A percentile compares a stretch with the other conserved stretches of the same genome.
These are phyloP conservation scores for Myanophis thanlyinensis DNA, from an alignment of 2,113 vertebrate species.

Conservation along the genomic window DNA sequence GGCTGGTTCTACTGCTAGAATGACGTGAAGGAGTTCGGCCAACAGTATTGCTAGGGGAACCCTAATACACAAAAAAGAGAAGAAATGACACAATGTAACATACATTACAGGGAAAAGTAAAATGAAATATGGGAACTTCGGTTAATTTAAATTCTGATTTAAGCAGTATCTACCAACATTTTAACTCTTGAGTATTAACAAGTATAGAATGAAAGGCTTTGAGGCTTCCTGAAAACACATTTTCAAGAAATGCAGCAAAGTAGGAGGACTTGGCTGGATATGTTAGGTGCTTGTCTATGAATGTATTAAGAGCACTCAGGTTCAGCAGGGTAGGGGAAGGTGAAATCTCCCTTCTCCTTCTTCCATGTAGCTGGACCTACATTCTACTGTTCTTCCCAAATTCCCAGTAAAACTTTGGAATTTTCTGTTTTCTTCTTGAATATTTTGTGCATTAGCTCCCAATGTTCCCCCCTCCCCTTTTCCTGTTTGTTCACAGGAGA, in stretches of 20 bases:
- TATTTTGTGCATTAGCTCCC: background rate
- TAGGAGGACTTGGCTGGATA: background rate
- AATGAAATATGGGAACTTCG: slow-evolving; percentile 32
- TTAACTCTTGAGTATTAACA: background rate
- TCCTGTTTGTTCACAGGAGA: background rate
- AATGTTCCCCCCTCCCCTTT: background rate
- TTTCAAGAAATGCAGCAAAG: background rate
- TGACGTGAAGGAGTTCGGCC: slow-evolving; percentile 87
- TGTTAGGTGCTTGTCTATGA: background rate
- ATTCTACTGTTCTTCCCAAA: background rate
- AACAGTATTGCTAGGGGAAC: slow-evolving; percentile 95
- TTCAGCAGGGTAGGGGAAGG: background rate
- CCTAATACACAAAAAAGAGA: slow-evolving; percentile 69
- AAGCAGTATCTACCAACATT: background rate
- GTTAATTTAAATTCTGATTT: background rate
- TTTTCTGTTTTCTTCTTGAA: background rate
- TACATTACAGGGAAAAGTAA: slow-evolving; percentile 7
- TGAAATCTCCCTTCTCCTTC: background rate
- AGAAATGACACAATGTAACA: slow-evolving; percentile 13
- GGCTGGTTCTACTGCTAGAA: slow-evolving; percentile 91
- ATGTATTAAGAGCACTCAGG: background rate
- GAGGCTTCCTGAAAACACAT: background rate
- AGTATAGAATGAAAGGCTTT: background rate
- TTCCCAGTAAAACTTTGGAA: background rate
- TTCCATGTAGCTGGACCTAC: background rate